These are phyloP conservation scores for Acanthis flammea DNA, from an alignment of 2,797 vertebrate genomes.

Conservation along the genomic window DNA sequence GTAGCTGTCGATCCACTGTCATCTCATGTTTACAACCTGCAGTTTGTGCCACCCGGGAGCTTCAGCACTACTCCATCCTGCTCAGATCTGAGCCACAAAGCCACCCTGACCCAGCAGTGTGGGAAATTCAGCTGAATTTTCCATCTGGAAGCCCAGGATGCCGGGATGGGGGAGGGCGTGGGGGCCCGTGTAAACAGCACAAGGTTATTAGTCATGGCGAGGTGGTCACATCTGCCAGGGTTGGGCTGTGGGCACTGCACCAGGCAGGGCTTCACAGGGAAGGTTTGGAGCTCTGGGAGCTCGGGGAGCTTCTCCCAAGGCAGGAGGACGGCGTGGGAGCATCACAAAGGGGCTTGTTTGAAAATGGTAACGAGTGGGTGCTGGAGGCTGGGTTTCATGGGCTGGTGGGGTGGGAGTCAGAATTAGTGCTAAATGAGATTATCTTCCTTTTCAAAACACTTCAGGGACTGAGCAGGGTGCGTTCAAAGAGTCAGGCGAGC, in stretches of 20 bases:
- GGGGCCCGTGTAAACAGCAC: background rate
- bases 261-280: background rate
- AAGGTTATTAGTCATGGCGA: background rate
- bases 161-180: background rate
- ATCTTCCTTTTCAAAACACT: background rate
- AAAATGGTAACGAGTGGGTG: conserved; percentile 58
- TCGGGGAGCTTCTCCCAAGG: background rate
- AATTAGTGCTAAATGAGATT: conserved; percentile 22
- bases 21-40: background rate
- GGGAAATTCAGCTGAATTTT: background rate
- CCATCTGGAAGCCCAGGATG: background rate
- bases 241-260: background rate
- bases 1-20: background rate
- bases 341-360: conserved; percentile 1
- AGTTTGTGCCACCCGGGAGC: background rate
- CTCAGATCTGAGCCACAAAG: background rate
- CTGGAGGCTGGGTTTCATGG: background rate
- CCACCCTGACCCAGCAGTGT: background rate
- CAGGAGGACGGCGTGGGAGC: background rate
- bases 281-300: background rate
- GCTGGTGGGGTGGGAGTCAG: background rate
- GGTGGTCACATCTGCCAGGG: background rate
- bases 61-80: background rate
- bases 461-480: background rate
- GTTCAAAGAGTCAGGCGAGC: background rate